Evolutionary conservation across 2,113 vertebrate species (phyloP), one percentile per base, ranked within the genome.

Genomic region (Mesembrinibis cayennensis): DNA sequence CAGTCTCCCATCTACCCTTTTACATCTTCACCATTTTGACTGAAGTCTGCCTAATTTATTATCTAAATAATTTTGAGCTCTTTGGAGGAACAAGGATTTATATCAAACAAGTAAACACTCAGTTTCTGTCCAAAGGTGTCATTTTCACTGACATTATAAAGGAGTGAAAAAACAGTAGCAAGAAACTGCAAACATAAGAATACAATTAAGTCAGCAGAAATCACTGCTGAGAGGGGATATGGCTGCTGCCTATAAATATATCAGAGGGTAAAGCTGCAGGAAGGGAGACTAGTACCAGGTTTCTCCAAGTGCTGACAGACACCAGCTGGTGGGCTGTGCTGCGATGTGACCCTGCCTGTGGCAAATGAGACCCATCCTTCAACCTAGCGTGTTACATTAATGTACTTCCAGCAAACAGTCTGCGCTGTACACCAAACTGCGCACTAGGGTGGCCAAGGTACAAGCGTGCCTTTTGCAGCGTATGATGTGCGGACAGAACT

Each of bases 121-220:
- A 25, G 25, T 26, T 86, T 86, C 69, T 82, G 32, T 79, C 65
- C 17, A 50, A 81, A 47, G 50, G 25, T 23, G 11, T 53, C 87
- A 17, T 81, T 84, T 93, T 81, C 61, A 45, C 45, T 62, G 67
- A 53, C 27, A n/a, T 76, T 89, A 58, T 42, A 73, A 62, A 87
- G 22, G 44, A 78, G 9, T 55, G n/a, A 63, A 90, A 82, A 38
- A 95, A 82, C 42, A 94, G 73, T 76, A 95, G 65, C 0, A 8
- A 91, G 65, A 78, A 93, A 74, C 16, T 66, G 32, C 76, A 87
- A 87, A 36, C 15, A 40, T 17, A 86, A 93, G 53, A 84, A 40
- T 71, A 53, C 30, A 40, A 55, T 82, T 19, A 84, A 84, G 40
- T 79, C 94, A 94, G 52, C n/a, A 94, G 83, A 94, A 94, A 91